A percentile compares a stretch with the other conserved stretches of the same genome.
Evolutionary conservation across 2,888 invertebrate genomes (phyloP).

Genomic region (Chloromyia formosa): DNA sequence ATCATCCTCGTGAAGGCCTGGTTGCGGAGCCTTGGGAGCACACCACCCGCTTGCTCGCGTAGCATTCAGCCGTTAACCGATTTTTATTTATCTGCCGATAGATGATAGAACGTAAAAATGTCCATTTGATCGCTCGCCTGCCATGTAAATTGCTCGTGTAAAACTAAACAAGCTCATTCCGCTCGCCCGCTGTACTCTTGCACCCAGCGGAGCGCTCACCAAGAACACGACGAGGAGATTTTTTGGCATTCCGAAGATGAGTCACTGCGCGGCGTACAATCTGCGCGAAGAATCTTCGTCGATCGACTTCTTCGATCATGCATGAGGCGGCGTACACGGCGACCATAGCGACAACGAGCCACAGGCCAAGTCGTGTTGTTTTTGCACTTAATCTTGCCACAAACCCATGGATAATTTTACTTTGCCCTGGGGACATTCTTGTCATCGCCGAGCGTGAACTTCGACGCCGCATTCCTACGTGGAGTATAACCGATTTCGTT

Average conservation of each 20-base stretch:
- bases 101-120: background rate
- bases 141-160: slow-evolving; percentile 12
- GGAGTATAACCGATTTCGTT: background rate
- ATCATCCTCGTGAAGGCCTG: slow-evolving; percentile 20
- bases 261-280: slow-evolving; percentile 15
- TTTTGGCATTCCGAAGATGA: slow-evolving; percentile 39
- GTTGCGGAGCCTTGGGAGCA: background rate
- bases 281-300: background rate
- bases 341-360: background rate
- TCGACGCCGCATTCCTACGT: background rate
- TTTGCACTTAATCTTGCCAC: background rate
- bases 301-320: slow-evolving; percentile 1
- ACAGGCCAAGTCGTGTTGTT: background rate
- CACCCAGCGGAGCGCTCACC: background rate
- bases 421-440: slow-evolving; percentile 26
- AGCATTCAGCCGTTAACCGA: background rate
- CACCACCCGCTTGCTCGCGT: background rate
- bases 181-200: background rate
- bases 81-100: background rate
- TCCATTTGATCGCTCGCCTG: background rate
- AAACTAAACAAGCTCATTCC: slow-evolving; percentile 34
- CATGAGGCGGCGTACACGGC: background rate
- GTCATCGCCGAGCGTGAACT: slow-evolving; percentile 9
- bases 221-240: slow-evolving; percentile 19
- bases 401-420: slow-evolving; percentile 16